Evolutionary conservation across 2,888 invertebrate species (phyloP).

Genomic region (Cerceris ruficornis): DNA sequence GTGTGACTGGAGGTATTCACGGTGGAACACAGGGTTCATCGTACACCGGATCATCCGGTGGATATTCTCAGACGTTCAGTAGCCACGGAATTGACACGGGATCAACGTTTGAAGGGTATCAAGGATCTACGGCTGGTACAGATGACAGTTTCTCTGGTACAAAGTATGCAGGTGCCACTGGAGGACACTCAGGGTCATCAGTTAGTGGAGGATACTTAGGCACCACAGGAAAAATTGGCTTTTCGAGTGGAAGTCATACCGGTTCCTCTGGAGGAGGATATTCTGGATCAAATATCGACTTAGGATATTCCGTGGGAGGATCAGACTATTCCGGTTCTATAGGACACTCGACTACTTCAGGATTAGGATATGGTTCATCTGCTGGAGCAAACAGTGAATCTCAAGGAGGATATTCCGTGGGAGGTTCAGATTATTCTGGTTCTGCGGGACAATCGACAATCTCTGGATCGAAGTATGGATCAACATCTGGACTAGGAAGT

Average conservation of each 20-base stretch:
- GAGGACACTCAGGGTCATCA: conserved; percentile 2
- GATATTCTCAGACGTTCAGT: background rate
- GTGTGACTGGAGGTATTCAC: background rate
- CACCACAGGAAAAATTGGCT: conserved; percentile 28
- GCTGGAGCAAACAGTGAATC: background rate
- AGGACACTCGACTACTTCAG: too few species aligned
- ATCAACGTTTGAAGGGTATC: too few species aligned
- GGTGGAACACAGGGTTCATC: background rate
- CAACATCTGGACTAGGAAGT: background rate
- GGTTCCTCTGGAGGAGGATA: conserved; percentile 23
- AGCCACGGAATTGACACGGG: background rate
- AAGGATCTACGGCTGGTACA: too few species aligned
- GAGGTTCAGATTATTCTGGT: conserved; percentile 10
- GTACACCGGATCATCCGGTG: background rate
- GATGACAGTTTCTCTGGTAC: too few species aligned
- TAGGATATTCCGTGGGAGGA: conserved; percentile 19
- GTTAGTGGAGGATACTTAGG: conserved; percentile 22
- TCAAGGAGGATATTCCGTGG: background rate
- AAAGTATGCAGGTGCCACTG: background rate
- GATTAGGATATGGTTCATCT: background rate
- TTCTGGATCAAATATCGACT: background rate
- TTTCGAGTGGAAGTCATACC: conserved; percentile 5
- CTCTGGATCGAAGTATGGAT: background rate
- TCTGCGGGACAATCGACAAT: background rate
- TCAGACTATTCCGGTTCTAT: background rate